Conservation (phyloP, 2,113 vertebrate genomes). For the Collichthys lucidus region DNA sequence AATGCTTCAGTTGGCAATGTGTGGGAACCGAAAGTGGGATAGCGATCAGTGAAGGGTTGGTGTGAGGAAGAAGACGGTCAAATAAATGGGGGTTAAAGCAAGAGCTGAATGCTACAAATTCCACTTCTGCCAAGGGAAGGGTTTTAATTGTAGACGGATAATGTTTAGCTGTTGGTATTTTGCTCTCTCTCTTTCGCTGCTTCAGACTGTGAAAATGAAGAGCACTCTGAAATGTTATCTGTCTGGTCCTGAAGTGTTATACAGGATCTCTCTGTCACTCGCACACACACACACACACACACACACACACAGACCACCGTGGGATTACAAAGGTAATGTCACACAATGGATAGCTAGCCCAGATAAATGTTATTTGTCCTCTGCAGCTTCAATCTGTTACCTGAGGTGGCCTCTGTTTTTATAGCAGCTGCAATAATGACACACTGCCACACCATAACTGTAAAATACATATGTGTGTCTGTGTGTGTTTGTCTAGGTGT, state of each 20-base stretch:
- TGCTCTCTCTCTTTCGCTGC: constrained; percentile 32
- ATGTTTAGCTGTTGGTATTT: constrained; percentile 59
- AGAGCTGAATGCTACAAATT: neutral
- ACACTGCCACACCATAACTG: constrained; percentile 20
- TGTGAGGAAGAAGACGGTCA: constrained; percentile 5
- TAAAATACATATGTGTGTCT: constrained; percentile 2
- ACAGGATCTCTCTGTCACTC: neutral
- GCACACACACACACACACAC: neutral
- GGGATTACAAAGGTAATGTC: constrained; percentile 58
- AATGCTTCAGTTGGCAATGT: constrained; percentile 15
- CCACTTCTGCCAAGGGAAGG: constrained; percentile 13
- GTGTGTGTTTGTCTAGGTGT: neutral
- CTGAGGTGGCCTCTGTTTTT: constrained; percentile 47
- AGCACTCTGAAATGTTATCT: constrained; percentile 67
- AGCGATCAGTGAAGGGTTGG: neutral
- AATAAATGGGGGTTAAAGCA: constrained; percentile 8
- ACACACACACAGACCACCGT: constrained; percentile 35
- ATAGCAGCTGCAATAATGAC: constrained; percentile 35
- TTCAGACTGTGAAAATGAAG: constrained; percentile 57
- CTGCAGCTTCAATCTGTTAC: constrained; percentile 51
- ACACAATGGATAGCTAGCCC: constrained; percentile 27
- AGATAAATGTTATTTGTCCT: constrained; percentile 67
- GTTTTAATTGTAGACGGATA: constrained; percentile 47
- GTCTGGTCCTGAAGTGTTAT: constrained; percentile 52
- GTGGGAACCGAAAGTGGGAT: constrained; percentile 8